Percentiles rank a stretch among this genome's conserved stretches.
Evolutionary conservation across 2,888 invertebrate genomes (phyloP).

Genomic region (Himalopsyche japonica): DNA sequence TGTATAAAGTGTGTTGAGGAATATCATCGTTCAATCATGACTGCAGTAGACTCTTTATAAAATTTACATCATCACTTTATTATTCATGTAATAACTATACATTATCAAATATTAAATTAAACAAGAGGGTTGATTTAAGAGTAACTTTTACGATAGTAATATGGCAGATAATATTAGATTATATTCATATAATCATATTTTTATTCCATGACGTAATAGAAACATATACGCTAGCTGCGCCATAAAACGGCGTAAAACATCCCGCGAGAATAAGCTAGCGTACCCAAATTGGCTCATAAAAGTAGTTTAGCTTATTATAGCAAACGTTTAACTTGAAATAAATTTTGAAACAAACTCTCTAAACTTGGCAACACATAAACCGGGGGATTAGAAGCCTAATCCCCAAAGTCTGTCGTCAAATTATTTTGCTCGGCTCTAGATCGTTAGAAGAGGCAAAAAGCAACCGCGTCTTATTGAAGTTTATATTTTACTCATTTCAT

Average conservation of each 20-base stretch:
- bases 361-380: conserved; percentile 16
- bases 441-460: not conserved
- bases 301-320: conserved; percentile 19
- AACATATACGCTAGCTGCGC: not conserved
- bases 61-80: too few relatives aligned
- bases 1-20: too few relatives aligned
- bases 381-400: conserved; percentile 13
- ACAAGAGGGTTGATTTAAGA: too few relatives aligned
- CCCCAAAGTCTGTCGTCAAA: conserved; percentile 21
- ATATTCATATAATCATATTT: too few relatives aligned
- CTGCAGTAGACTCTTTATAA: too few relatives aligned
- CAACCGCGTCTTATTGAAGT: not conserved
- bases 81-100: too few relatives aligned
- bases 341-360: conserved; percentile 10
- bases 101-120: too few relatives aligned
- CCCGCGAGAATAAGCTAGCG: not conserved
- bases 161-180: too few relatives aligned
- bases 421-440: not conserved
- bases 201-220: too few relatives aligned
- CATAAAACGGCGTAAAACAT: not conserved
- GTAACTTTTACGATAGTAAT: too few relatives aligned
- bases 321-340: conserved; percentile 12
- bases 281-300: not conserved
- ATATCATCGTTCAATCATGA: too few relatives aligned
- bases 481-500: not conserved